A percentile compares a stretch with the other conserved stretches of the same genome.
These are phyloP conservation scores for Pachymerium ferrugineum DNA, from an alignment of 2,888 invertebrate species.

Conservation along the genomic window DNA sequence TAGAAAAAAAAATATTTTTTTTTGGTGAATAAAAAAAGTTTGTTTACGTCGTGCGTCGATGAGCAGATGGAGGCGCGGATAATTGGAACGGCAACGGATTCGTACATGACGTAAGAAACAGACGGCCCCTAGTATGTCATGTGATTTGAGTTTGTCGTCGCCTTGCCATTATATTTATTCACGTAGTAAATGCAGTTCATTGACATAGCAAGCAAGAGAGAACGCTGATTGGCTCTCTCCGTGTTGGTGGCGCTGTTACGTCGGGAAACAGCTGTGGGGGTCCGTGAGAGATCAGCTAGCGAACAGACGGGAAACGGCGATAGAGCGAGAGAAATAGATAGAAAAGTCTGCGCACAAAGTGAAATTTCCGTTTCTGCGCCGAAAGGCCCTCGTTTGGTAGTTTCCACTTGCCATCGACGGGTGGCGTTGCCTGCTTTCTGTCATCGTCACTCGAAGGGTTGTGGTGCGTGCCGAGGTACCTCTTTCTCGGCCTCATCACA, in stretches of 20 bases:
- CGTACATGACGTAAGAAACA: not conserved
- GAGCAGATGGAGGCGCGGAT: not conserved
- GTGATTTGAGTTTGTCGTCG: conserved; percentile 1
- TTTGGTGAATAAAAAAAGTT: not conserved
- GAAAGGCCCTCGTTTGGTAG: conserved; percentile 4
- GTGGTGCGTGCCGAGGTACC: conserved; percentile 1
- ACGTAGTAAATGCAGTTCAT: conserved; percentile 16
- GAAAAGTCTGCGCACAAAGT: conserved; percentile 3
- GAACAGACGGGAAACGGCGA: conserved; percentile 14
- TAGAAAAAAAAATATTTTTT: not conserved
- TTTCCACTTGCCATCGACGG: not conserved
- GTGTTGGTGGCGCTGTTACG: conserved; percentile 13
- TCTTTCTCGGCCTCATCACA: conserved; percentile 23
- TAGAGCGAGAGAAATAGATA: conserved; percentile 17
- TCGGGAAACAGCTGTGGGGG: conserved; percentile 25
- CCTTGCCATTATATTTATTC: not conserved
- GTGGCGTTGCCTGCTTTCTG: conserved; percentile 5
- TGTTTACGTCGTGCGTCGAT: not conserved
- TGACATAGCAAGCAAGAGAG: not conserved
- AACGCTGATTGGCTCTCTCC: not conserved
- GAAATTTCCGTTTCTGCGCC: not conserved
- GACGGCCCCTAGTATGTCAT: not conserved
- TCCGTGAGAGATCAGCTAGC: conserved; percentile 22
- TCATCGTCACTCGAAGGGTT: conserved; percentile 22
- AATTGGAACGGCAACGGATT: not conserved